Evolutionary conservation across 2,113 vertebrate genomes (phyloP).

Genomic region (Megaptera novaeangliae): DNA sequence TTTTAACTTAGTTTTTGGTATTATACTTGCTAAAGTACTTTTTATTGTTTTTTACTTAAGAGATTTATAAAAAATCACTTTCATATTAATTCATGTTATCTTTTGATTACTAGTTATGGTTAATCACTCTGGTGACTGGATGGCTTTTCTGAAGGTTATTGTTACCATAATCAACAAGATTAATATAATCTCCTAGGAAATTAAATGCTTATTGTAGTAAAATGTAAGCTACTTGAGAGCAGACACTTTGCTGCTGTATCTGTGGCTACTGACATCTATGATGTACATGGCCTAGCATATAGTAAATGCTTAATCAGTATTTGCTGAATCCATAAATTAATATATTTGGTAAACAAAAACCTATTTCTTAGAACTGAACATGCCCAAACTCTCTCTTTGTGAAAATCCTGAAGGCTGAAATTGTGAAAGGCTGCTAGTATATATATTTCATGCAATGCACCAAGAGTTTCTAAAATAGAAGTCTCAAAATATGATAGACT

Average conservation of each 20-base stretch:
- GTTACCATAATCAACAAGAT: background rate
- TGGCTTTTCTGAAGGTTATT: background rate
- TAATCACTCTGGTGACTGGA: slow-evolving; percentile 12
- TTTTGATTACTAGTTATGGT: slow-evolving; percentile 35
- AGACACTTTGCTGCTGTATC: background rate
- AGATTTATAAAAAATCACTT: slow-evolving; percentile 26
- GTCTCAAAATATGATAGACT: background rate
- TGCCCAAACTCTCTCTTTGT: background rate
- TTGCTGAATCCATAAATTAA: background rate
- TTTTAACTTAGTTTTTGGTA: background rate
- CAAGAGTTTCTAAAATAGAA: background rate
- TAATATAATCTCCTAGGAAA: slow-evolving; percentile 32
- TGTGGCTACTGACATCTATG: background rate
- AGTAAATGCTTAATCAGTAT: background rate
- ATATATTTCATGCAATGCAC: background rate
- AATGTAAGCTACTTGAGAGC: background rate
- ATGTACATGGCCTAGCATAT: background rate
- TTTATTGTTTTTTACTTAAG: background rate
- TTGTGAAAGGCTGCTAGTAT: background rate
- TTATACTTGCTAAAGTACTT: background rate
- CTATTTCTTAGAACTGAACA: background rate
- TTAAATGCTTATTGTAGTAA: slow-evolving; percentile 35
- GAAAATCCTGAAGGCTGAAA: background rate
- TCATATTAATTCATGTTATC: slow-evolving; percentile 46
- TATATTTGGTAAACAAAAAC: background rate